These are phyloP conservation scores for Noctua pronuba DNA, from an alignment of 2,888 invertebrate species.

Conservation along the genomic window DNA sequence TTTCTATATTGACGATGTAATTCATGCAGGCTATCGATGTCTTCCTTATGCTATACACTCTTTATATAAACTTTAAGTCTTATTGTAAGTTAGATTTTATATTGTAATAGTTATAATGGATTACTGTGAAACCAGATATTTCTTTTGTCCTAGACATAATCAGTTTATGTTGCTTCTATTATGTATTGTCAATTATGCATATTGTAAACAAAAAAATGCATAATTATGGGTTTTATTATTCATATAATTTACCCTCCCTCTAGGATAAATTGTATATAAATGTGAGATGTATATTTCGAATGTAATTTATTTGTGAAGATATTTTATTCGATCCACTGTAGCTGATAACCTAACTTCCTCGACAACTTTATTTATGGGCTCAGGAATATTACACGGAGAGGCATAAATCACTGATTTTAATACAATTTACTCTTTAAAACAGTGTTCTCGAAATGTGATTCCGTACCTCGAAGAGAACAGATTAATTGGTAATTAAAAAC, in stretches of 20 bases:
- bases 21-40: slow-evolving; percentile 90
- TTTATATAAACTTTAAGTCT: slow-evolving; percentile 85
- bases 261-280: slow-evolving; percentile 58
- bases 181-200: slow-evolving; percentile 52
- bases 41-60: slow-evolving; percentile 90
- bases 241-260: slow-evolving; percentile 53
- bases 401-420: not conserved
- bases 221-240: slow-evolving; percentile 57
- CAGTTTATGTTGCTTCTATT: slow-evolving; percentile 40
- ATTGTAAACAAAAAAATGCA: slow-evolving; percentile 34
- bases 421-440: not conserved
- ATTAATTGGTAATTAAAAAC: not conserved
- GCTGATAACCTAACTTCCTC: slow-evolving; percentile 34
- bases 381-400: slow-evolving; percentile 13
- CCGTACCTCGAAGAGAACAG: not conserved
- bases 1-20: slow-evolving; percentile 85
- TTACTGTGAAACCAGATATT: slow-evolving; percentile 27
- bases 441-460: not conserved
- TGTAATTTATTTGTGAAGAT: slow-evolving; percentile 55
- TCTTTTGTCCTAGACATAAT: slow-evolving; percentile 21
- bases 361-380: slow-evolving; percentile 30
- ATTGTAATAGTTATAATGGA: slow-evolving; percentile 71
- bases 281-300: slow-evolving; percentile 54
- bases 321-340: slow-evolving; percentile 39
- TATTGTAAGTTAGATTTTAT: slow-evolving; percentile 86